Base-by-base conservation (phyloP, 2,888 invertebrate species). In the Acleris emargana region DNA sequence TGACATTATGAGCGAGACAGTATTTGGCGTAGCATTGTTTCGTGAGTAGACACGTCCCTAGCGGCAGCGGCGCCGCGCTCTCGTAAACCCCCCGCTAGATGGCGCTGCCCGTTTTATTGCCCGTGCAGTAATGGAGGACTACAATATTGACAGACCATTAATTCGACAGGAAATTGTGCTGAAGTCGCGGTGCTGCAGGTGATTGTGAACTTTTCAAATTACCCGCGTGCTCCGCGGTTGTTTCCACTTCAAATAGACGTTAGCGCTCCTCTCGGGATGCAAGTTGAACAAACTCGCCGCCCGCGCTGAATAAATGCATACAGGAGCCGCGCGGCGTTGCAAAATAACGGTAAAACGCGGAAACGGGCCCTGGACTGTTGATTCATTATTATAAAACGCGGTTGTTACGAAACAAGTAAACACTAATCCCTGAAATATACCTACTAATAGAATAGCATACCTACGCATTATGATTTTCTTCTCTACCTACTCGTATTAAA, bases 201-300 rank as follows among this genome's bases (percentile, higher is more conserved):
- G 89, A 90, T 91, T 89, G 89, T 87, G 89, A 92, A 92, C 90
- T 91, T 91, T 91, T 90, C 89, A 90, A 91, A 92, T 92, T 90
- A 91, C 85, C 90, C 78, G 86, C 88, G 83, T 86, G 88, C 77
- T 82, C 76, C 74, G 83, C 72, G 85, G 82, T 83, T 85, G 86
- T 90, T 90, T 88, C 82, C 79, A 81, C 84, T 83, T 79, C 81
- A 82, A 87, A 88, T 80, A 81, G 79, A 81, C 73, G 69, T 68
- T 69, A 66, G 67, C 68, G 62, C 45, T 57, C 57, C 59, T 64
- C 69, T 28, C 25, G 67, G 58, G 67, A 68, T 57, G 16, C 45
- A 76, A 79, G 82, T 81, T 83, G 81, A 82, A 82, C 80, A 83
- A 83, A 83, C 78, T 74, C 73, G 59, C 47, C 38, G 58, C 52